Conservation (phyloP, 2,113 vertebrate species). For the Rhynchopsitta pachyrhyncha region DNA sequence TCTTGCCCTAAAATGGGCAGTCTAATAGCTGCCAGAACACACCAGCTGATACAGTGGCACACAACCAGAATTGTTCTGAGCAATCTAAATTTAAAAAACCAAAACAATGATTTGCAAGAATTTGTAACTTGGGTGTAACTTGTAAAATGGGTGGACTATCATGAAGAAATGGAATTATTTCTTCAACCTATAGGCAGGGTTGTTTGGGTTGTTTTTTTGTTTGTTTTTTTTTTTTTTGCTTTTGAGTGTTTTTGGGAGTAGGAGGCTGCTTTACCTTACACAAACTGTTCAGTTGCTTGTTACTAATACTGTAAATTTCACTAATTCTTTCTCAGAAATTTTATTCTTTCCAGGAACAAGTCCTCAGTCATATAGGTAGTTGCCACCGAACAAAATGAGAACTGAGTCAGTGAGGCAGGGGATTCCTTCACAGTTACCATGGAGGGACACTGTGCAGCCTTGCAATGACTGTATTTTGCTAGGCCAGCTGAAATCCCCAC, state of each 20-base stretch:
- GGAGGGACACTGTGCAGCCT: not conserved
- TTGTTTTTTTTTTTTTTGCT: not conserved
- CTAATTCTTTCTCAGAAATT: not conserved
- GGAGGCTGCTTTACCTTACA: not conserved
- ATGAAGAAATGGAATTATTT: not conserved
- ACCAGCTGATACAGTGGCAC: not conserved
- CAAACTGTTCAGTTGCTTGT: not conserved
- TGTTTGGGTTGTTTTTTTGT: accelerated
- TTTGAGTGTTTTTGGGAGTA: not conserved
- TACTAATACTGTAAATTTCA: not conserved
- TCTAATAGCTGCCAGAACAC: not conserved
- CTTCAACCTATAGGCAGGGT: not conserved
- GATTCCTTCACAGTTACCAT: not conserved
- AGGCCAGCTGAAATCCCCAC: not conserved
- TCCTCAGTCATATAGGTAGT: not conserved
- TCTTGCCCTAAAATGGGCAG: not conserved
- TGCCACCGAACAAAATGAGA: not conserved
- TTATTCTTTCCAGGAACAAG: not conserved
- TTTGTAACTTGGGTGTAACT: not conserved
- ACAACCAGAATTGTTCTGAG: not conserved
- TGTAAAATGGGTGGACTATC: not conserved
- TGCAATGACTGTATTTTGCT: not conserved
- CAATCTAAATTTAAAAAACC: not conserved
- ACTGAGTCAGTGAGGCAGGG: not conserved
- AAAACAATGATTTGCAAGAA: not conserved